phyloP scores from a whole-genome alignment of 2,888 invertebrate genomes.

The Xestia ashworthii region DNA sequence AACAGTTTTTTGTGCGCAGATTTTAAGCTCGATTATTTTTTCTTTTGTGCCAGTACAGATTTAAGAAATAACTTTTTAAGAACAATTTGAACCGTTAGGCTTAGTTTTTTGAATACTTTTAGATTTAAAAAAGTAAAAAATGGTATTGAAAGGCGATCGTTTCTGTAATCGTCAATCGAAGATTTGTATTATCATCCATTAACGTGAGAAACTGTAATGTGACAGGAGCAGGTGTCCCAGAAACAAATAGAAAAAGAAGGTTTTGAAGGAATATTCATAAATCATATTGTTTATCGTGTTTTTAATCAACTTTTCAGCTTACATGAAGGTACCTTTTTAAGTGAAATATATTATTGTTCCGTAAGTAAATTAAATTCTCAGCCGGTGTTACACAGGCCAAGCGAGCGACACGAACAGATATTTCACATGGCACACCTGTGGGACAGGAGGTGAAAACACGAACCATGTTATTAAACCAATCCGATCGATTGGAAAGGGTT shows the following conservation, averaged over 20 bases:
- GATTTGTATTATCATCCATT: slow-evolving; percentile 3
- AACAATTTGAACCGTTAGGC: slow-evolving; percentile 74
- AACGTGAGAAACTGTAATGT: slow-evolving; percentile 18
- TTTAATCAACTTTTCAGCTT: background rate
- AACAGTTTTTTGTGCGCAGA: slow-evolving; percentile 87
- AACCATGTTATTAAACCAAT: slow-evolving; percentile 87
- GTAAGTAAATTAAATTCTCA: slow-evolving; percentile 20
- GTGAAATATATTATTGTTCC: background rate
- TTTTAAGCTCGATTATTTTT: slow-evolving; percentile 89
- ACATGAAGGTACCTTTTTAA: too few relatives aligned
- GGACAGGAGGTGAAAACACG: slow-evolving; percentile 81
- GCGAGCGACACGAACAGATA: slow-evolving; percentile 42
- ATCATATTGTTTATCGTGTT: background rate
- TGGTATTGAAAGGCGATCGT: slow-evolving; percentile 41
- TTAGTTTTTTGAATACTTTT: slow-evolving; percentile 58
- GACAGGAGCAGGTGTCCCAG: background rate
- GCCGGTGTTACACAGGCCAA: slow-evolving; percentile 23
- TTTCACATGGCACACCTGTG: slow-evolving; percentile 82
- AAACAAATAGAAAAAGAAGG: background rate
- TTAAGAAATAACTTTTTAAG: slow-evolving; percentile 69
- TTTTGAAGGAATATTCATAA: background rate
- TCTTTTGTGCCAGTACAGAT: slow-evolving; percentile 76
- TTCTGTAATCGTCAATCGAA: slow-evolving; percentile 13
- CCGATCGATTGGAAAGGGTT: slow-evolving; percentile 89
- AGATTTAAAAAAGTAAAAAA: slow-evolving; percentile 45